These are phyloP conservation scores for Anthoscopus minutus DNA, from an alignment of 2,113 vertebrate genomes.

Conservation along the genomic window DNA sequence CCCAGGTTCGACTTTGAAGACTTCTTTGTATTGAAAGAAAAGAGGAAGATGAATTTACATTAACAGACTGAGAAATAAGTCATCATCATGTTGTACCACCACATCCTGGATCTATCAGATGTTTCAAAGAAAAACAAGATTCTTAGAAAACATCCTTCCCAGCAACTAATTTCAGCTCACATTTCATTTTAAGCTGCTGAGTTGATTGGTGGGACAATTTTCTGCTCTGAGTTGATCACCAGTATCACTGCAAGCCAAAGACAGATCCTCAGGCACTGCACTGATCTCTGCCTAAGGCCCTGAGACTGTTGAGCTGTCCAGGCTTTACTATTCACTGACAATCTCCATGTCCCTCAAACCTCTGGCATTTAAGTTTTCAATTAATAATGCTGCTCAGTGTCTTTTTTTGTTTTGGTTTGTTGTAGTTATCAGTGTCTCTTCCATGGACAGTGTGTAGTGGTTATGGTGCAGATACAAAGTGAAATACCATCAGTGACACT, in stretches of 20 bases:
- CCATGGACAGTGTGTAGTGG: neutral
- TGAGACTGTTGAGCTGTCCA: neutral
- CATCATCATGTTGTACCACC: neutral
- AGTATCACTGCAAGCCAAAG: neutral
- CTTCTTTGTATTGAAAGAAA: neutral
- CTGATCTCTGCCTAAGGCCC: neutral
- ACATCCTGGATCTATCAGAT: neutral
- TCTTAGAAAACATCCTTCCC: neutral
- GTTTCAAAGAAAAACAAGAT: constrained; percentile 38
- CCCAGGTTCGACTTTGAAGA: fast-evolving
- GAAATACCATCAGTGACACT: neutral
- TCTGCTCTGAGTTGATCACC: neutral
- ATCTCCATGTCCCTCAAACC: neutral
- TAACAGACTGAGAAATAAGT: neutral
- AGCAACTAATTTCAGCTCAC: neutral
- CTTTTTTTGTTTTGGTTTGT: neutral
- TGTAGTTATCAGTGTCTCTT: neutral
- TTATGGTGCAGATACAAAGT: neutral
- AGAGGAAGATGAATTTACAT: neutral
- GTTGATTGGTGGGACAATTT: neutral
- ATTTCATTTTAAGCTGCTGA: neutral
- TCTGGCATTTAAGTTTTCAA: neutral
- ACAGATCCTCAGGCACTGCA: neutral
- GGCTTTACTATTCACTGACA: neutral
- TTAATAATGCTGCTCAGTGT: neutral